Conservation (phyloP, 2,797 vertebrate genomes). For the Cyclopterus lumpus region DNA sequence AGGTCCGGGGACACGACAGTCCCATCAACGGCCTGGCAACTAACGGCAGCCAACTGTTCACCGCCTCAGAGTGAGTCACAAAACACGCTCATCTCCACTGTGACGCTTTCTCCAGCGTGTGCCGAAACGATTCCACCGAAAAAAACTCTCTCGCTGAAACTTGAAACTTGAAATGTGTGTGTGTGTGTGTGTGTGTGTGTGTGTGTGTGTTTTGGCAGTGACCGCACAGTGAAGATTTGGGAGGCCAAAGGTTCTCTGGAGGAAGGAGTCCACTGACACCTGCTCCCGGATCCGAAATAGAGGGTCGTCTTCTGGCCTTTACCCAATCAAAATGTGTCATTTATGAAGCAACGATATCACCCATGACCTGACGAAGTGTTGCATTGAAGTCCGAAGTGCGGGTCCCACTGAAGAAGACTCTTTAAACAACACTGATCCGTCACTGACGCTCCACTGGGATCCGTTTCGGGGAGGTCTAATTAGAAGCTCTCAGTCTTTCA, state of each 20-base stretch:
- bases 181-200: slow-evolving; percentile 17
- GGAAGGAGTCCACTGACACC: slow-evolving; percentile 75
- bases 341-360: neutral
- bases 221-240: slow-evolving; percentile 97
- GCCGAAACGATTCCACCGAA: neutral
- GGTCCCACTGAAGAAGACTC: neutral
- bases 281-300: neutral
- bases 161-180: slow-evolving; percentile 13
- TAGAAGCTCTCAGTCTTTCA: slow-evolving; percentile 2
- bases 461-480: slow-evolving; percentile 35
- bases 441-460: slow-evolving; percentile 5
- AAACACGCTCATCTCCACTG: neutral
- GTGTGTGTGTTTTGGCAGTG: slow-evolving; percentile 79
- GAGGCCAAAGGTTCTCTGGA: slow-evolving; percentile 88
- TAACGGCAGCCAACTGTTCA: slow-evolving; percentile 94
- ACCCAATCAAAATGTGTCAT: slow-evolving; percentile 2
- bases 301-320: neutral
- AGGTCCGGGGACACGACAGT: slow-evolving; percentile 92
- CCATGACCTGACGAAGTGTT: neutral
- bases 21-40: slow-evolving; percentile 93
- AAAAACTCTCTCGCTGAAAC: neutral
- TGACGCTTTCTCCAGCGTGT: neutral
- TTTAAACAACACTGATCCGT: neutral
- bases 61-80: slow-evolving; percentile 93
- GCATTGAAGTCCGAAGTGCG: neutral